phyloP scores from a whole-genome alignment of 2,888 invertebrate species.

The Agelastica alni region DNA sequence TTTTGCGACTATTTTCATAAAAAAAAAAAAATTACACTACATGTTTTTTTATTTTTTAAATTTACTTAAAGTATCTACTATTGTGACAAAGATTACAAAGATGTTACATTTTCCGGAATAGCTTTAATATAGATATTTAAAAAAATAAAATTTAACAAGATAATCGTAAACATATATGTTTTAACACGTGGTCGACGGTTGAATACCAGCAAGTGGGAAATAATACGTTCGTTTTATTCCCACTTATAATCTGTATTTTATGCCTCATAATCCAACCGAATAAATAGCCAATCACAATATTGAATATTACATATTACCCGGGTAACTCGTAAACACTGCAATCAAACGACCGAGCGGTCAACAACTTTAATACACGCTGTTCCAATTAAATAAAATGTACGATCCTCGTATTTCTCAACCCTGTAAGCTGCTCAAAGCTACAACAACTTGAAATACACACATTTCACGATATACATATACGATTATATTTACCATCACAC shows the following conservation, averaged over 20 bases:
- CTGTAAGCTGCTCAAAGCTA: slow-evolving; percentile 35
- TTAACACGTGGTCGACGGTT: slow-evolving; percentile 31
- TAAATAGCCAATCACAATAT: slow-evolving; percentile 54
- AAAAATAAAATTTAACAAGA: neutral
- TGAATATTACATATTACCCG: slow-evolving; percentile 53
- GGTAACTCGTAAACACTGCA: slow-evolving; percentile 49
- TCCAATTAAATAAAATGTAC: slow-evolving; percentile 54
- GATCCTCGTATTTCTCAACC: slow-evolving; percentile 47
- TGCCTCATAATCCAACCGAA: slow-evolving; percentile 48
- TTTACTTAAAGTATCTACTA: too few species aligned
- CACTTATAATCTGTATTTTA: slow-evolving; percentile 48
- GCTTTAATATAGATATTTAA: too few species aligned
- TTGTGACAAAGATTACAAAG: too few species aligned
- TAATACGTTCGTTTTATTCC: slow-evolving; percentile 44
- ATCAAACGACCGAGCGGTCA: slow-evolving; percentile 49
- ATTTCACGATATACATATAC: slow-evolving; percentile 16
- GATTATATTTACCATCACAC: slow-evolving; percentile 16
- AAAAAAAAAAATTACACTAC: too few species aligned
- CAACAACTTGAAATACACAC: slow-evolving; percentile 14
- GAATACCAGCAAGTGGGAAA: slow-evolving; percentile 35
- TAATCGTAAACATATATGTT: slow-evolving; percentile 28
- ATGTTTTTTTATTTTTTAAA: too few species aligned
- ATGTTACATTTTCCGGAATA: too few species aligned
- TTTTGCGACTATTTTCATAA: too few species aligned
- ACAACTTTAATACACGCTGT: slow-evolving; percentile 51